Evolutionary conservation across 2,797 vertebrate species (phyloP), one percentile per base, ranked within the genome.

Genomic region (Epinephelus awoara): DNA sequence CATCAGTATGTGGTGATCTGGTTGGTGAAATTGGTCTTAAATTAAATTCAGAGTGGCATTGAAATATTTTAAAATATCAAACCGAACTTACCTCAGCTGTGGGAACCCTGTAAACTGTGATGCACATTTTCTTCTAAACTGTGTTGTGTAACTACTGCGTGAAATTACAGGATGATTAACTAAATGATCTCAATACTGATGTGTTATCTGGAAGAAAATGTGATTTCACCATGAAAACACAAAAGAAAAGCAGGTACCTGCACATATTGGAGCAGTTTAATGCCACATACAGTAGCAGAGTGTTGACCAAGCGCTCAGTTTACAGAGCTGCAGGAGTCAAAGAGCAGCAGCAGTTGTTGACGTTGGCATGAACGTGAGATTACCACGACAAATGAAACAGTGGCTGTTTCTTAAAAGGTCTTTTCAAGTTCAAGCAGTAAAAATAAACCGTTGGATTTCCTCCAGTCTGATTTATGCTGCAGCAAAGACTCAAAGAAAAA

Each of bases 381-480:
- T 25, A 69, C 29, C 29, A 19, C 17, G 34, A 83, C 67, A 70
- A 76, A 76, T 34, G 44, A 83, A 84, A 81, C 80, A 67, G 27
- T 50, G 44, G 17, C 70, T 44, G 27, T 38, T 85, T 86, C 68
- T 85, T 67, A 25, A 81, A 78, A 34, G 7, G 14, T 38, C 13
- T 63, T 65, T 80, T 75, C 0, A 75, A 50, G 57, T 67, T 34
- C 54, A 61, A 9, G 66, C 42, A 19, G 63, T 67, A 34, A 73
- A 84, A 80, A 82, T 51, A 78, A 83, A 77, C 27, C 0, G 0
- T 12, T 75, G 19, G 50, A 72, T 77, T 82, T 83, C 75, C 68
- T 76, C 64, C 46, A 17, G 38, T 34, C 52, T 21, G 15, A 7
- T 21, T 71, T 57, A 56, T 27, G 55, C 17, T 34, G 54, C 51